Percentiles rank a stretch among this genome's conserved stretches.
phyloP scores from a whole-genome alignment of 2,113 vertebrate species.

The Mirounga angustirostris region DNA sequence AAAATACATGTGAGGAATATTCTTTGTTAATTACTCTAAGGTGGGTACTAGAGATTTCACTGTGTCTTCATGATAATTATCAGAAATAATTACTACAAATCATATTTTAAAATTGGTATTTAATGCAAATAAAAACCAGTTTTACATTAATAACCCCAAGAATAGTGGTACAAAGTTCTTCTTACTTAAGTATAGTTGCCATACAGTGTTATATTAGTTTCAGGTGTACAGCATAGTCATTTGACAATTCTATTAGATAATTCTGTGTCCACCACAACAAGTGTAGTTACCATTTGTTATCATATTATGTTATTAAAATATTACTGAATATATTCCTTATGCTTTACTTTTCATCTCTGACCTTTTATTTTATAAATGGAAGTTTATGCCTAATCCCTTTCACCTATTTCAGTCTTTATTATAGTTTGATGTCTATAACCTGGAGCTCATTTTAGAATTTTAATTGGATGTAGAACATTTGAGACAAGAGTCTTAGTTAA shows the following conservation, averaged over 20 bases:
- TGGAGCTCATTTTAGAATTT: slow-evolving; percentile 38
- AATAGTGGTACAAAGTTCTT: neutral
- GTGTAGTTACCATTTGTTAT: neutral
- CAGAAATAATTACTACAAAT: neutral
- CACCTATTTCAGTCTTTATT: neutral
- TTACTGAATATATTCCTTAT: neutral
- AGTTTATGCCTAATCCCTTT: neutral
- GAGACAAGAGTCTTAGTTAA: neutral
- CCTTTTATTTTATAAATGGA: neutral
- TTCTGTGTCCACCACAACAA: neutral
- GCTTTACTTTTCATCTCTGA: neutral
- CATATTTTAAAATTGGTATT: slow-evolving; percentile 27
- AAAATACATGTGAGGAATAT: neutral
- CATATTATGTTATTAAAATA: neutral
- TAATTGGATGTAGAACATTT: slow-evolving; percentile 19
- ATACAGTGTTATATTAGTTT: neutral
- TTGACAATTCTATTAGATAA: neutral
- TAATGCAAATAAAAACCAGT: neutral
- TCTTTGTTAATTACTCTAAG: slow-evolving; percentile 6
- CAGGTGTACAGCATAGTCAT: neutral
- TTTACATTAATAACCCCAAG: neutral
- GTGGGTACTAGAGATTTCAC: neutral
- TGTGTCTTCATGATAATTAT: neutral
- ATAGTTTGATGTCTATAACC: neutral
- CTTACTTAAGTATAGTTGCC: neutral